Conservation (phyloP, 2,888 invertebrate genomes). For the Volucella inanis region DNA sequence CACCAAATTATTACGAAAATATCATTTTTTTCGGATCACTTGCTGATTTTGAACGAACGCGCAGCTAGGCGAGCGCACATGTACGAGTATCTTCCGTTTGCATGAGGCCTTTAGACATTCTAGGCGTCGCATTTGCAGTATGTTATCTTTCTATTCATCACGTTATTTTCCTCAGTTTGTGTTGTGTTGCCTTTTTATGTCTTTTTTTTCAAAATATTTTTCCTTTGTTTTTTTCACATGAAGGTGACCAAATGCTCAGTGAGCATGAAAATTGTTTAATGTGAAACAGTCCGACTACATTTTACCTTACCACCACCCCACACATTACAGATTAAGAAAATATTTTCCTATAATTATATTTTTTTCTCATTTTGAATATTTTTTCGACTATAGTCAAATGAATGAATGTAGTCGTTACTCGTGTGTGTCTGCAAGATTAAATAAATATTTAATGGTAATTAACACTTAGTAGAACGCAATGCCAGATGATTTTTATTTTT, state of each 20-base stretch:
- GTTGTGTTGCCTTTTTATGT: conserved; percentile 1
- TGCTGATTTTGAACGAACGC: conserved; percentile 55
- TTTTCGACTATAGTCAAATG: neutral
- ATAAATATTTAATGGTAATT: conserved; percentile 71
- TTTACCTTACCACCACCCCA: conserved; percentile 31
- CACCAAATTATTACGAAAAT: conserved; percentile 67
- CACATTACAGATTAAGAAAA: neutral
- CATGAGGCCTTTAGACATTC: conserved; percentile 23
- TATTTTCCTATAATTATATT: neutral
- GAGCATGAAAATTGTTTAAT: conserved; percentile 65
- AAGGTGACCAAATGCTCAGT: conserved; percentile 64
- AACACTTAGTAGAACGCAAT: conserved; percentile 64
- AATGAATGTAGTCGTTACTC: conserved; percentile 2
- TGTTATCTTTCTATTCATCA: conserved; percentile 65
- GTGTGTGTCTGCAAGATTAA: conserved; percentile 46
- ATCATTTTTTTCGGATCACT: conserved; percentile 65
- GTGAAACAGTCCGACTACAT: conserved; percentile 44
- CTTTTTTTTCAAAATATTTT: neutral
- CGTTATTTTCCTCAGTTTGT: conserved; percentile 45
- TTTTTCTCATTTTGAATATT: conserved; percentile 14
- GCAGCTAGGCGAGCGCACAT: conserved; percentile 50
- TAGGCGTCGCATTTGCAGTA: conserved; percentile 45
- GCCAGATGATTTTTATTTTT: conserved; percentile 65
- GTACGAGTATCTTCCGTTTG: conserved; percentile 53
- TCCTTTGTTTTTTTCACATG: conserved; percentile 37